These are phyloP conservation scores for Piprites chloris DNA, from an alignment of 2,113 vertebrate genomes.

Conservation along the genomic window DNA sequence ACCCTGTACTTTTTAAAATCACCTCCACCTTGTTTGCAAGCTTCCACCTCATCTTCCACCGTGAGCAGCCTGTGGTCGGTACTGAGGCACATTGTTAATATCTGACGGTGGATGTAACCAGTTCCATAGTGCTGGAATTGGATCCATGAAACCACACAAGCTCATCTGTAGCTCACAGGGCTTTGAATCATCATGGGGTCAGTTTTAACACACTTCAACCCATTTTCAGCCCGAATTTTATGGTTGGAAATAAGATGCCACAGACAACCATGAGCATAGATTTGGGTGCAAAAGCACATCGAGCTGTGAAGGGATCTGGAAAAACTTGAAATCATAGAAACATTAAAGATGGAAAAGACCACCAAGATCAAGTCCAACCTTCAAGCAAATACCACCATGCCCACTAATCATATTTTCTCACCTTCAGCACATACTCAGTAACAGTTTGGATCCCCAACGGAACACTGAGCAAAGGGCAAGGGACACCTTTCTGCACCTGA, in stretches of 20 bases:
- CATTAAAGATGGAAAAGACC: background rate
- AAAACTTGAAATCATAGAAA: background rate
- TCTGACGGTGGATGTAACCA: background rate
- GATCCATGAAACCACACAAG: background rate
- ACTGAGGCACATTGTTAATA: background rate
- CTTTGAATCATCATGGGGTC: fast-evolving
- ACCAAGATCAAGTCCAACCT: background rate
- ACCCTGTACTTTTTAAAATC: background rate
- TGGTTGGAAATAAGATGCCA: background rate
- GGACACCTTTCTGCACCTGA: background rate
- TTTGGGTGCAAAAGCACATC: background rate
- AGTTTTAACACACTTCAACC: background rate
- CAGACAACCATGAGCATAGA: fast-evolving
- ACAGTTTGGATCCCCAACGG: background rate
- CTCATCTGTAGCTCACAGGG: background rate
- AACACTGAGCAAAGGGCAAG: background rate
- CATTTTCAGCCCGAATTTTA: background rate
- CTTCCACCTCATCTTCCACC: background rate
- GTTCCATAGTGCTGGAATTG: background rate
- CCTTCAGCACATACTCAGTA: background rate
- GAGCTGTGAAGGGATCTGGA: background rate
- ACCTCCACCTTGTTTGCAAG: background rate
- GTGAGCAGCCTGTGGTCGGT: background rate
- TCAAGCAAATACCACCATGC: background rate
- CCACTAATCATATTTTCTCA: background rate